Evolutionary conservation across 1,140 invertebrate genomes (phyloP), one percentile per base, ranked within the genome.

Genomic region (Heliconius eleuchia): DNA sequence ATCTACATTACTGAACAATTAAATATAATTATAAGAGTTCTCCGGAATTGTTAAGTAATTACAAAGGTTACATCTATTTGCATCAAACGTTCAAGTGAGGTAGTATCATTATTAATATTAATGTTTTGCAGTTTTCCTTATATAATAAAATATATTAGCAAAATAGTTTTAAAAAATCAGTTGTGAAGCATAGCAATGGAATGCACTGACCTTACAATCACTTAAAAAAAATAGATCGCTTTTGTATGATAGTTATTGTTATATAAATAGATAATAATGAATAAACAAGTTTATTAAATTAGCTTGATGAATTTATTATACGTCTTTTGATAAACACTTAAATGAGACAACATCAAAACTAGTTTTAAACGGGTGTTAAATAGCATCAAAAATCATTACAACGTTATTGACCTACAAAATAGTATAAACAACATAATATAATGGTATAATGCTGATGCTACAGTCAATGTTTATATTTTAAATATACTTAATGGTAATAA

Each of bases 161-260:
- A 27, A 66, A 57, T 7, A 11, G n/a, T n/a, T 66, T 27, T 3
- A 66, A 27, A 60, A 66, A 27, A 66, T 27, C 23, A 66, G 60
- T 23, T 66, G 60, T 66, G 23, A 27, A 66, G 23, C 23, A 57
- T 57, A 66, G 23, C 60, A 66, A 66, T 66, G 11, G 23, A 66
- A 66, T 66, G 60, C 60, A 27, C 23, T 66, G 60, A 30, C 60
- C 60, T 66, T 66, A 66, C 60, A 66, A 66, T 66, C 60, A 66
- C 60, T 27, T 66, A 60, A 27, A 3, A 66, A 23, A 66, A 66
- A 66, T 27, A 66, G 27, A 66, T n/a, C 23, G 23, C 23, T 30
- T 66, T 13, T 66, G 57, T 66, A 66, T 27, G 1, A 27, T 13
- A 27, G 7, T 66, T 66, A 66, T 60, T 66, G 23, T 66, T 66